Percentiles rank a stretch among this genome's conserved stretches.
Conservation (phyloP, 1,140 invertebrate genomes). For the Trichonephila clavipes region DNA sequence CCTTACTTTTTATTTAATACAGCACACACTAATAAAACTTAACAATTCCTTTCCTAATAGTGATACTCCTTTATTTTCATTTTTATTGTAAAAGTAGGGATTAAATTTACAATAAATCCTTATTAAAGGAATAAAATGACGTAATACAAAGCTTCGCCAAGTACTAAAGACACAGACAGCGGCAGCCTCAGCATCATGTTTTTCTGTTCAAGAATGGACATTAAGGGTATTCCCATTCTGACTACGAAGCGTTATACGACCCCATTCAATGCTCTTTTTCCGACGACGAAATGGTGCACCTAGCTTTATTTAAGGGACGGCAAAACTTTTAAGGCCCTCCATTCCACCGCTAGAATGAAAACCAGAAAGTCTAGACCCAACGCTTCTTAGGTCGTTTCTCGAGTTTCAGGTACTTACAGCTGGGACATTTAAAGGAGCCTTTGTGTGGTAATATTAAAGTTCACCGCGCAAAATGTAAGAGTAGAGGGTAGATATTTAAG, state of each 20-base stretch:
- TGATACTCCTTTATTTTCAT: too few species aligned
- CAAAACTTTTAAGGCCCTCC: conserved; percentile 12
- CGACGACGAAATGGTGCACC: conserved; percentile 25
- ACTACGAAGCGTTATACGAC: conserved; percentile 45
- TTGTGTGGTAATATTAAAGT: background rate
- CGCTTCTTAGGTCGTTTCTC: conserved; percentile 5
- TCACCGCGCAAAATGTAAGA: background rate
- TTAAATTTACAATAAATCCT: too few species aligned
- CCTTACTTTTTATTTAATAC: too few species aligned
- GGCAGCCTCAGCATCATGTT: background rate
- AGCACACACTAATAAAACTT: too few species aligned
- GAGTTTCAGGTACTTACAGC: conserved; percentile 33
- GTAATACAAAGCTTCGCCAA: too few species aligned
- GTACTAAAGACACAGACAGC: background rate
- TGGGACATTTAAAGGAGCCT: conserved; percentile 39
- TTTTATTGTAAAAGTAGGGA: too few species aligned
- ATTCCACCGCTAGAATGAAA: background rate
- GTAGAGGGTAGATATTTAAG: background rate
- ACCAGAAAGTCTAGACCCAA: background rate
- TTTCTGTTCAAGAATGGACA: background rate
- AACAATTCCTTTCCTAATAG: too few species aligned
- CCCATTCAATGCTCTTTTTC: background rate
- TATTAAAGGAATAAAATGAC: too few species aligned
- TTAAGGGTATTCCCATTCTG: background rate
- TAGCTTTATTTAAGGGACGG: conserved; percentile 26